Base-by-base conservation (phyloP, 2,797 vertebrate species). In the Malacoraja senta region DNA sequence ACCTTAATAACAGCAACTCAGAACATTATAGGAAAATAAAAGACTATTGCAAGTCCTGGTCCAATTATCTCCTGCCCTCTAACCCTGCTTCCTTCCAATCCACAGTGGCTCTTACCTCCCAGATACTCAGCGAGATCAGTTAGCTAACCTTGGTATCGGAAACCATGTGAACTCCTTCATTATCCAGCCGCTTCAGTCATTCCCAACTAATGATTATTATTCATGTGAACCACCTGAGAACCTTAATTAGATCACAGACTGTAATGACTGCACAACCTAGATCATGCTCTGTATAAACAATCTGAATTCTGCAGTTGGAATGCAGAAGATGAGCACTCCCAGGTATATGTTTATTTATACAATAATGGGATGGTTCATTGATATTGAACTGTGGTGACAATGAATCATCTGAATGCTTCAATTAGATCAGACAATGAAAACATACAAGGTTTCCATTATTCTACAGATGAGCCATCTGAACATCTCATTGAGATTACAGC, bases 231-330 rank as follows among this genome's bases (percentile, higher is more conserved):
- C 3, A 68, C 65, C 58, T 21, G 84, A 35, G n/a, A 19, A 68
- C 13, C 84, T 88, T 88, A 88, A 68, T 88, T 88, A 88, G 84
- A 88, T 88, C 84, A 35, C 61, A 88, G n/a, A 68, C 61, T 68
- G 61, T 68, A 88, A 68, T 88, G n/a, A 21, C 61, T 21, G 65
- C 84, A 88, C 63, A 88, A 65, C n/a, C 8, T 24, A 35, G 29
- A 65, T 32, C 61, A 68, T 26, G n/a, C 84, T 88, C 24, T 68
- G 21, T 68, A 35, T 19, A 19, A 88, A 65, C 83, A 61, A 88
- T 19, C 83, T 88, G 84, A 88, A 88, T 35, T n/a, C 84, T 8
- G 63, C 63, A 17, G 9, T 3, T 88, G 61, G n/a, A 68, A 88
- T 68, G 9, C 7, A 68, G 84, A 88, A 35, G 21, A 9, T 35